Evolutionary conservation across 1,140 invertebrate species (phyloP).

Genomic region (Periplaneta americana): DNA sequence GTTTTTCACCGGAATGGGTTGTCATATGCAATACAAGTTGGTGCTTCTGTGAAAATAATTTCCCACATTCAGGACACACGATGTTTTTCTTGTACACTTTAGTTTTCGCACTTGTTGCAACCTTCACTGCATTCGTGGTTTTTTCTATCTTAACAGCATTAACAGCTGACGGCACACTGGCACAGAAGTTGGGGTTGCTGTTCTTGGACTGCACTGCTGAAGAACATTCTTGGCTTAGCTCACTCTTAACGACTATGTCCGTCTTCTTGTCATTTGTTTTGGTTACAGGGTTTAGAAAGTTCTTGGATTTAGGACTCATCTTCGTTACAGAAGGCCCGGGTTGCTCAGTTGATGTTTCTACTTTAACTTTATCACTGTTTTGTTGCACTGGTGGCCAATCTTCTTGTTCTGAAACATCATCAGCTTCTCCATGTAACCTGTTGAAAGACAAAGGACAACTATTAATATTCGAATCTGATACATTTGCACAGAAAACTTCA

Average conservation of each 20-base stretch:
- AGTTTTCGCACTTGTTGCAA: background rate
- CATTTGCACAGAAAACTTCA: too few relatives aligned
- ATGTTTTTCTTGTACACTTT: background rate
- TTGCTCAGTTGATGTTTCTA: background rate
- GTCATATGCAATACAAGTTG: background rate
- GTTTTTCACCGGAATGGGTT: constrained; percentile 4
- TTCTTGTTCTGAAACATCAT: background rate
- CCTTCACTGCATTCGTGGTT: background rate
- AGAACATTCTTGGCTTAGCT: background rate
- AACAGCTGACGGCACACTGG: background rate
- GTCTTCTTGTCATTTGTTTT: background rate
- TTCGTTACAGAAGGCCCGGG: background rate
- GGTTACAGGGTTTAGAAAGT: background rate
- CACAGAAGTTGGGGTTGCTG: background rate
- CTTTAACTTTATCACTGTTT: background rate
- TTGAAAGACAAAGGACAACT: too few relatives aligned
- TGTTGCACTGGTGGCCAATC: background rate
- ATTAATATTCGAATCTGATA: too few relatives aligned
- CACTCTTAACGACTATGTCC: background rate
- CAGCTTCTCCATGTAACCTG: background rate
- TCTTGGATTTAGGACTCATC: background rate
- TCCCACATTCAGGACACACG: constrained; percentile 7
- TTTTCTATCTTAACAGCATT: background rate
- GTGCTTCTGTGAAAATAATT: background rate
- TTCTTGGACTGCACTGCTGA: background rate